Evolutionary conservation across 2,888 invertebrate genomes (phyloP), one percentile per base, ranked within the genome.

Genomic region (Epirrita christyi): DNA sequence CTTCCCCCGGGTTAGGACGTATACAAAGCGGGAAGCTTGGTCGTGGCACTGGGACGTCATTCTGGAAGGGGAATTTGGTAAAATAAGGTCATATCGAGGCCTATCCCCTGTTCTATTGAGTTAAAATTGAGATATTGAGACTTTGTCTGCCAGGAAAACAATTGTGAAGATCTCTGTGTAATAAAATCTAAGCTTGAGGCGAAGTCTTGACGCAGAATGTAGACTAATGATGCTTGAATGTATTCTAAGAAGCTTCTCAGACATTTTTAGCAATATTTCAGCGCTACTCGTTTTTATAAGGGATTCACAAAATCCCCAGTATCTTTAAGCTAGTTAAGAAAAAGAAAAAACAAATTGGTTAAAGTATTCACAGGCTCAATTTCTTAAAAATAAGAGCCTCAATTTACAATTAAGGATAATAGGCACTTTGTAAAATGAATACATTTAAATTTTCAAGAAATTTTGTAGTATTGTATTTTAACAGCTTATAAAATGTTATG

Each of bases 1-100:
- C 67, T 93, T 93, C 52, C 96, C 96, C 52, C 95, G 92, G 0
- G 97, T 96, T 59, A 98, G 88, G 61, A 99, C 95, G 78, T 96
- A 95, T 42, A 98, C 94, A 87, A 99, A 99, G 68, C 96, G 94
- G 9, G 98, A 96, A 0, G 98, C 96, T 43, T 95, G 94, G 84
- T 99, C 98, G 86, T 98, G 97, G 82, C 97, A 97, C 56, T 94
- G 94, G 42, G 94, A 93, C 46, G 95, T 93, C 93, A 98, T 93
- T 78, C 98, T 98, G 88, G 8, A 92, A 49, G 9, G 21, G 21
- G 21, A 21, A 21, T 21, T 21, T 21, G 21, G 21, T 21, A 21
- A 21, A n/a, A n/a, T n/a, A n/a, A n/a, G n/a, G n/a, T n/a, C n/a
- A n/a, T n/a, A n/a, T n/a, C n/a, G n/a, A n/a, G n/a, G n/a, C n/a